A percentile compares a stretch with the other conserved stretches of the same genome.
Conservation (phyloP, 2,113 vertebrate genomes). For the Phrynosoma platyrhinos region DNA sequence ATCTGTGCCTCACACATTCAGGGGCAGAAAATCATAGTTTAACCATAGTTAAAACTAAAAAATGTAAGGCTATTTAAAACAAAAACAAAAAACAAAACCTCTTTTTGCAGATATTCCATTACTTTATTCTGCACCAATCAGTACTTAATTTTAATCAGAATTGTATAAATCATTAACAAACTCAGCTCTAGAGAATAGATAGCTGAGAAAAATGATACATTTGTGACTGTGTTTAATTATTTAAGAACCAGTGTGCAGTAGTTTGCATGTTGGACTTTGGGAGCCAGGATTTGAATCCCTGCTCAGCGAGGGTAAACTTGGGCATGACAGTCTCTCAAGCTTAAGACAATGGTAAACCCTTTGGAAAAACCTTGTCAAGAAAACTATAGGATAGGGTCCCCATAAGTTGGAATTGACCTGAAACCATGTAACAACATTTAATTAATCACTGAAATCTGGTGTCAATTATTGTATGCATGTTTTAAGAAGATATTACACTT, state of each 20-base stretch:
- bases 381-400: no score
- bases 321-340: no score
- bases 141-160: not conserved
- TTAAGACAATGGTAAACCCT: no score
- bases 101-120: not conserved
- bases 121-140: not conserved
- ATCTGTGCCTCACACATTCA: not conserved
- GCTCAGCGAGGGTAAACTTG: no score
- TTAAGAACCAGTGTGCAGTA: no score
- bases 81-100: no score
- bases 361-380: no score
- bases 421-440: not conserved
- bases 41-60: not conserved
- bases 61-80: not conserved
- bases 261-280: no score
- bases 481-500: not conserved
- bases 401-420: no score
- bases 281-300: no score
- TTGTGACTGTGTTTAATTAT: not conserved
- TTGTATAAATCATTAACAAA: not conserved
- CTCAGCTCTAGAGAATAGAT: not conserved
- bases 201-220: not conserved
- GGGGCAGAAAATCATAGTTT: not conserved
- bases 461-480: not conserved
- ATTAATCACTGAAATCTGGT: conserved; percentile 6